phyloP scores from a whole-genome alignment of 2,888 invertebrate genomes.

The Brachypterus glaber region DNA sequence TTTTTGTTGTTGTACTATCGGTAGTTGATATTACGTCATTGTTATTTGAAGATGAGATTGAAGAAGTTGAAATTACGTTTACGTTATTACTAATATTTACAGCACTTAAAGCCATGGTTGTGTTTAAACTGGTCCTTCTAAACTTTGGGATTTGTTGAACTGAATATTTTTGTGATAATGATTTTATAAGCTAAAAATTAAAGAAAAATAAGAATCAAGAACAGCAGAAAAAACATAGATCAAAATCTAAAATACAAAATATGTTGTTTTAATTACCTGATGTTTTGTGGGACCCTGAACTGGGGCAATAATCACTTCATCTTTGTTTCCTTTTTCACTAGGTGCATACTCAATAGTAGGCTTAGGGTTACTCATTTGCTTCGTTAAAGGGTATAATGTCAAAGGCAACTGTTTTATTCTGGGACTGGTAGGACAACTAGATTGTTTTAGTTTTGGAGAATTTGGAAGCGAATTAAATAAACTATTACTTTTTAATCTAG shows the following conservation, averaged over 20 bases:
- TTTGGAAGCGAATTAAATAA: slow-evolving; percentile 59
- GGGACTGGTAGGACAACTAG: slow-evolving; percentile 57
- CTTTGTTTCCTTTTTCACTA: background rate
- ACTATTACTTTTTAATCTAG: slow-evolving; percentile 46
- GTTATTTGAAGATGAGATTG: background rate
- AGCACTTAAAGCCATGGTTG: too few species aligned
- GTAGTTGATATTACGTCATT: background rate
- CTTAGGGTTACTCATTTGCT: slow-evolving; percentile 52
- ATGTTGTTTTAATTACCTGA: too few species aligned
- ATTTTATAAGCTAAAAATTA: slow-evolving; percentile 17
- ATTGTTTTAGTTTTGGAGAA: slow-evolving; percentile 63
- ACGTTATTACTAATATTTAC: too few species aligned
- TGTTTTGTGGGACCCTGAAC: too few species aligned
- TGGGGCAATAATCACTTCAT: too few species aligned
- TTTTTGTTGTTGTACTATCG: slow-evolving; percentile 7
- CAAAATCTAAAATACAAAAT: too few species aligned
- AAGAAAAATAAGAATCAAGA: too few species aligned
- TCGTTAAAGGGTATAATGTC: slow-evolving; percentile 47
- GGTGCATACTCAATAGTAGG: slow-evolving; percentile 32
- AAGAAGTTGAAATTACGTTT: slow-evolving; percentile 10
- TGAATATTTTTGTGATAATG: slow-evolving; percentile 36
- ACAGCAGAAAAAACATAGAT: too few species aligned
- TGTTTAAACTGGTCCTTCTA: slow-evolving; percentile 30
- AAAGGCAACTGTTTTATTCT: slow-evolving; percentile 53
- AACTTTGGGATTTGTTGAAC: slow-evolving; percentile 39